These are phyloP conservation scores for Drosophila pruinosa DNA, from an alignment of 1,140 invertebrate genomes.

Conservation along the genomic window DNA sequence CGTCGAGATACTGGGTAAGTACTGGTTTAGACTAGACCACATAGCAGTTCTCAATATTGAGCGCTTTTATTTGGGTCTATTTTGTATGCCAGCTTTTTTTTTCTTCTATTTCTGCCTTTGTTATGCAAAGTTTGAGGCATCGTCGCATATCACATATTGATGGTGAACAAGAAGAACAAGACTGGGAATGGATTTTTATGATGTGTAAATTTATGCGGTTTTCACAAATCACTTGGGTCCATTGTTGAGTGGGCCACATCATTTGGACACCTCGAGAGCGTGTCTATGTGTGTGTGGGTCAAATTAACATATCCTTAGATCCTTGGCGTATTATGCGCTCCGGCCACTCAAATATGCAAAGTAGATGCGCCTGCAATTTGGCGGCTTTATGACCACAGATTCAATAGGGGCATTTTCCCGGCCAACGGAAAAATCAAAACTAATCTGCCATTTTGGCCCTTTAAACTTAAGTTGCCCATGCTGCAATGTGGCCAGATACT, in stretches of 20 bases:
- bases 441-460: constrained; percentile 73
- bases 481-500: background rate
- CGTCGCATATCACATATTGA: constrained; percentile 38
- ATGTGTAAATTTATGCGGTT: constrained; percentile 70
- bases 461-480: constrained; percentile 15
- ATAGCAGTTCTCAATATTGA: background rate
- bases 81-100: background rate
- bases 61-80: background rate
- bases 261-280: constrained; percentile 48
- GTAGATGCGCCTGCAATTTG: constrained; percentile 76
- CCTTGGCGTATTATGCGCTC: constrained; percentile 51
- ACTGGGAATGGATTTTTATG: constrained; percentile 29
- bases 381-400: constrained; percentile 72
- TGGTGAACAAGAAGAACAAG: background rate
- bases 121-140: constrained; percentile 65
- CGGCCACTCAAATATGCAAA: constrained; percentile 78
- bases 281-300: constrained; percentile 39
- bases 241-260: constrained; percentile 67
- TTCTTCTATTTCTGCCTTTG: constrained; percentile 38
- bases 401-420: constrained; percentile 63
- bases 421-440: constrained; percentile 73
- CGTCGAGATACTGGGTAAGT: constrained; percentile 86
- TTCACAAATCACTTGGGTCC: constrained; percentile 73
- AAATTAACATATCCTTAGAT: constrained; percentile 78
- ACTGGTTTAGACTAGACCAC: background rate